Evolutionary conservation across 2,888 invertebrate genomes (phyloP).

Genomic region (Steinernema hermaphroditum): DNA sequence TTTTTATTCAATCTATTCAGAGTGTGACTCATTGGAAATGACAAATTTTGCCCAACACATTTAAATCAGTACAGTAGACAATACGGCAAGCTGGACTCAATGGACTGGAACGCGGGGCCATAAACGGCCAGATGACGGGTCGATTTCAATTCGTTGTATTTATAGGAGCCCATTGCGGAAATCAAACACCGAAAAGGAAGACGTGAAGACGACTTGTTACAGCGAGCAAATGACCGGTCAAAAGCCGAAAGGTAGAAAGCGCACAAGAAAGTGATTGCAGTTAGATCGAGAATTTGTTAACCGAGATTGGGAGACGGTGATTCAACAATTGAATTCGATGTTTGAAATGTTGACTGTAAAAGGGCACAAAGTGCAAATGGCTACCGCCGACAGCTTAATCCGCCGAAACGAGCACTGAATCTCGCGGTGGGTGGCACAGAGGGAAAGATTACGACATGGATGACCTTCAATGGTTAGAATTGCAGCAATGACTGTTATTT

Average conservation of each 20-base stretch:
- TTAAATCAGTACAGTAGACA: too few relatives aligned
- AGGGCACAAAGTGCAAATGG: background rate
- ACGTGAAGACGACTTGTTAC: slow-evolving; percentile 1
- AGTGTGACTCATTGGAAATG: too few relatives aligned
- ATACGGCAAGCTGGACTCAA: too few relatives aligned
- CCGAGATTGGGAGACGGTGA: background rate
- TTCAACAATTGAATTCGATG: slow-evolving; percentile 3
- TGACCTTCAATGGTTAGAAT: too few relatives aligned
- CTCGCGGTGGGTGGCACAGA: background rate
- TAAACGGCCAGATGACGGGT: too few relatives aligned
- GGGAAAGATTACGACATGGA: background rate
- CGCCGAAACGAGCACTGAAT: slow-evolving; percentile 13
- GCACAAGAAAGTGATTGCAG: background rate
- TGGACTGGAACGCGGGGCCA: too few relatives aligned
- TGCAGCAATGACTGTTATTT: too few relatives aligned
- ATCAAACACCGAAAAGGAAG: too few relatives aligned
- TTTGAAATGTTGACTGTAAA: background rate
- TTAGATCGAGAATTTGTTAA: slow-evolving; percentile 1
- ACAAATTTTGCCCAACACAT: too few relatives aligned
- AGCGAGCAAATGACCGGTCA: slow-evolving; percentile 24
- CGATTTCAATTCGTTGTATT: too few relatives aligned
- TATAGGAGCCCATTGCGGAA: too few relatives aligned
- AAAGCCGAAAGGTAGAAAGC: background rate
- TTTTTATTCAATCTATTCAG: too few relatives aligned
- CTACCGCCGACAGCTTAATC: background rate